Base-by-base conservation (phyloP, 2,113 vertebrate species). In the Synodontis membranacea region DNA sequence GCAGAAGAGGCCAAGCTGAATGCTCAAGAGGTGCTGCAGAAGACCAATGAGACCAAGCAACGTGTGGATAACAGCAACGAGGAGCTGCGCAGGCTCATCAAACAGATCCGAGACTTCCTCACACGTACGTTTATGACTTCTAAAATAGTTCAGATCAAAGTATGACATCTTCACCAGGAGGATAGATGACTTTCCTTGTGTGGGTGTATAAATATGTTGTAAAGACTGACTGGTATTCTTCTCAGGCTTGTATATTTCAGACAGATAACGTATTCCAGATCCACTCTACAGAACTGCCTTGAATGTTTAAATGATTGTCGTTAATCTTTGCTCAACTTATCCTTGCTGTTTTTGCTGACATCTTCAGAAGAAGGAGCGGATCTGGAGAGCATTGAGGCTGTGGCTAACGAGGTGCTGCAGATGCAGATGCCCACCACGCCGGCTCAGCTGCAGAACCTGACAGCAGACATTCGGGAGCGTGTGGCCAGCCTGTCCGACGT, bases 341-440 rank as follows among this genome's bases (percentile, higher is more conserved):
- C 31, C 10, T 19, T 70, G 78, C 39, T 85, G 52, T 64, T 72
- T 21, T 52, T 78, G 23, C 6, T 54, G 14, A 19, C 12, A 14
- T 87, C 80, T 91, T 31, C 89, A 99, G 98, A 99, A 92, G 98
- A 99, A 1, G 95, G 97, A 0, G 97, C 98, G 8, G 97, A 99
- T 88, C 91, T 97, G 88, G 96, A 99, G 76, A 99, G 98, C 94
- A 97, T 99, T 0, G 97, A 99, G 92, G 94, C 96, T 0, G 96
- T 99, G 85, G 97, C 98, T 50, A 97, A 96, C 5, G 96, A 98
- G 91, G 98, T 99, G 37, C 86, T 99, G 88, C 96, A 95, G 89
- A 97, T 99, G 97, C 96, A 98, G 91, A 97, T 99, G 98, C 97
- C 98, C 9, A 98, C 97, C 64, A 97, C 97, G 0, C 97, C 97